Evolutionary conservation across 2,888 invertebrate genomes (phyloP).

Genomic region (Sepioteuthis lessoniana): DNA sequence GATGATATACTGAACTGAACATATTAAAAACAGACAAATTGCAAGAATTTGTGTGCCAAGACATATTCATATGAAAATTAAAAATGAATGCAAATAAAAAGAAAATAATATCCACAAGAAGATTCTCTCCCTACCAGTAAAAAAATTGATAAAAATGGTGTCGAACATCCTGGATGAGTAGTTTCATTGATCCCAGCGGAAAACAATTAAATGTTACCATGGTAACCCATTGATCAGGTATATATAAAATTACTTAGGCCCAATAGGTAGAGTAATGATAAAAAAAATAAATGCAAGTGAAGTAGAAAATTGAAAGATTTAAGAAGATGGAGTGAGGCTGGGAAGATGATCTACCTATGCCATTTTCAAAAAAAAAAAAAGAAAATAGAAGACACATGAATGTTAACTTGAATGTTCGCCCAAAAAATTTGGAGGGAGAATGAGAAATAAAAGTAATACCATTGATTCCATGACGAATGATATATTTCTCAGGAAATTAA

Average conservation of each 20-base stretch:
- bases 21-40: not conserved
- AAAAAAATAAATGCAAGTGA: not conserved
- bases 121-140: not conserved
- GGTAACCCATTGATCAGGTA: not conserved
- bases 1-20: no score
- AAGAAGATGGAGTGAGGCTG: not conserved
- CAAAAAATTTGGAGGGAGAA: not conserved
- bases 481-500: conserved; percentile 33
- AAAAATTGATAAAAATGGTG: not conserved
- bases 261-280: no score
- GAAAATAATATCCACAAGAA: no score
- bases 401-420: not conserved
- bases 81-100: not conserved
- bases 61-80: not conserved
- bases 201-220: not conserved
- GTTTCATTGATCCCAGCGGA: not conserved
- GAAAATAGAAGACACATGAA: not conserved
- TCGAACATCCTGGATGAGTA: not conserved
- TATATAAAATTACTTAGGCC: no score
- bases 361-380: not conserved
- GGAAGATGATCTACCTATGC: not conserved
- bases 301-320: not conserved
- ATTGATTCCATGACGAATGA: not conserved
- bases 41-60: not conserved
- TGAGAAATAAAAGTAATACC: not conserved